Conservation (phyloP, 2,113 vertebrate species). For the Tachycineta bicolor region DNA sequence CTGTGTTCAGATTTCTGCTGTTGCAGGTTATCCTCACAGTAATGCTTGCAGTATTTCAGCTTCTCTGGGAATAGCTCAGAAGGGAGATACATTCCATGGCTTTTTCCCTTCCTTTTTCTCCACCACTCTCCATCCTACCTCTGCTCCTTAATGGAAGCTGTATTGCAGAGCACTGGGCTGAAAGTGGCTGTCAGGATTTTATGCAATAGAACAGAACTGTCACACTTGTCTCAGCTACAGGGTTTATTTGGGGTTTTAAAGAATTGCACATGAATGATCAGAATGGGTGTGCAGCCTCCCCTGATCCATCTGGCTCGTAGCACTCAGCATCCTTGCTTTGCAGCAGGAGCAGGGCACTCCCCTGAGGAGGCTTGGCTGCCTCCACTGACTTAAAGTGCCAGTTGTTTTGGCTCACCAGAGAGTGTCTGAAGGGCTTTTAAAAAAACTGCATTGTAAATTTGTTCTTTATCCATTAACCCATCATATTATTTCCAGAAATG, state of each 20-base stretch:
- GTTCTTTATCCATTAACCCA: background rate
- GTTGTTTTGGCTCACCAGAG: background rate
- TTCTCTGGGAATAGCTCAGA: background rate
- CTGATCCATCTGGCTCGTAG: fast-evolving
- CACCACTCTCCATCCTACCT: background rate
- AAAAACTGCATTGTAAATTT: background rate
- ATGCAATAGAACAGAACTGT: background rate
- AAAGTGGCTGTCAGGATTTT: background rate
- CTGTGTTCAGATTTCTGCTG: background rate
- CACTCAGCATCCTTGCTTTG: background rate
- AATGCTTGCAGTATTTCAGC: background rate
- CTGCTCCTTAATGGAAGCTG: background rate
- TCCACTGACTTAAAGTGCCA: background rate
- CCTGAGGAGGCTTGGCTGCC: background rate
- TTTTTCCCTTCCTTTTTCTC: background rate
- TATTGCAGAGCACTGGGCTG: background rate
- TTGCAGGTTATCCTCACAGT: background rate
- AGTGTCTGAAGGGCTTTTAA: background rate
- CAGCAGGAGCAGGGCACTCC: background rate
- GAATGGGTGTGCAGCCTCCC: background rate
- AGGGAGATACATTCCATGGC: background rate
- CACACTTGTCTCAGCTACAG: background rate
- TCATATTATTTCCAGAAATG: background rate
- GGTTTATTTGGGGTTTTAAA: background rate
- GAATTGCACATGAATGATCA: background rate